Percentiles rank a stretch among this genome's conserved stretches.
phyloP scores from a whole-genome alignment of 2,113 vertebrate species.

The Axis porcinus region DNA sequence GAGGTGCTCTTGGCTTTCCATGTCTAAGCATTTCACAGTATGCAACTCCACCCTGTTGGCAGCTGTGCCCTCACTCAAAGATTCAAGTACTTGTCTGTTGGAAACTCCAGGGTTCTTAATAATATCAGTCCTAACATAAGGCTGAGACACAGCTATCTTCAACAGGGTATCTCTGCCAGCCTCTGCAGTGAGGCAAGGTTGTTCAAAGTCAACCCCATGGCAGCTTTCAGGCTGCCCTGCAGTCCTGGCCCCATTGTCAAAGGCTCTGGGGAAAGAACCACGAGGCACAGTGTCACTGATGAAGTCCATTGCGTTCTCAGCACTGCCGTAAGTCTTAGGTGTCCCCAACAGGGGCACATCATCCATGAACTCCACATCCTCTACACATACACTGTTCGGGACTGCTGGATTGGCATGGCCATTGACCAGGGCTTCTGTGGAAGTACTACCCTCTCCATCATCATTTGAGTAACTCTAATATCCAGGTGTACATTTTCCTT shows the following conservation, averaged over 20 bases:
- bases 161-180: conserved; percentile 83
- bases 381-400: conserved; percentile 75
- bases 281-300: conserved; percentile 81
- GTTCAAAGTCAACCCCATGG: conserved; percentile 82
- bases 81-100: conserved; percentile 89
- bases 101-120: conserved; percentile 87
- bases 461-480: conserved; percentile 97
- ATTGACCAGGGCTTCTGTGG: conserved; percentile 86
- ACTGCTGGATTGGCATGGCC: conserved; percentile 86
- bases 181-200: conserved; percentile 81
- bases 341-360: conserved; percentile 78
- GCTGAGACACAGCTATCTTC: conserved; percentile 84
- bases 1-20: conserved; percentile 81
- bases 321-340: conserved; percentile 96
- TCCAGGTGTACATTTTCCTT: conserved; percentile 96
- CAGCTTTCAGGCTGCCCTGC: conserved; percentile 88
- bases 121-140: conserved; percentile 82
- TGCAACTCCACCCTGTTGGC: conserved; percentile 82
- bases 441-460: conserved; percentile 61
- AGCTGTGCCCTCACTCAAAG: conserved; percentile 81
- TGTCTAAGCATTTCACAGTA: conserved; percentile 76
- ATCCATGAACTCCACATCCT: conserved; percentile 84
- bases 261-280: conserved; percentile 67
- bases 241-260: conserved; percentile 87
- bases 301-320: conserved; percentile 88